Evolutionary conservation across 2,797 vertebrate species (phyloP).

Genomic region (Knipowitschia caucasica): DNA sequence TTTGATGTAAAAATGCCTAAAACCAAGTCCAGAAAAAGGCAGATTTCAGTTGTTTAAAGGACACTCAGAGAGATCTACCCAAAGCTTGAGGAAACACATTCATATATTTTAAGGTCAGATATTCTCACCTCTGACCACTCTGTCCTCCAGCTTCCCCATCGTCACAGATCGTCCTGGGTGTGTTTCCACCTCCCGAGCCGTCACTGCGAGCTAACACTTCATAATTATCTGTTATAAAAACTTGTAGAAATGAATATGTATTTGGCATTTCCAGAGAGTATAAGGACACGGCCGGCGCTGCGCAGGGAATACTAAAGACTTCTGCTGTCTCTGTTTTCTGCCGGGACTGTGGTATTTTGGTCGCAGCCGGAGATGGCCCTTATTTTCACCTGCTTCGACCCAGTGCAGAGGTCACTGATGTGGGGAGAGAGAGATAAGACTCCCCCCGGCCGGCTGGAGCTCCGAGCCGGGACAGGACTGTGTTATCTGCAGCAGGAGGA

Average conservation of each 20-base stretch:
- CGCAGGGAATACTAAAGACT: background rate
- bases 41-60: too few relatives aligned
- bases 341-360: background rate
- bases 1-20: too few relatives aligned
- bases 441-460: background rate
- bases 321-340: background rate
- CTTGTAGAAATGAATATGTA: slow-evolving; percentile 1
- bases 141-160: too few relatives aligned
- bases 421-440: background rate
- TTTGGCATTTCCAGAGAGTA: background rate
- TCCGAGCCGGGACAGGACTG: background rate
- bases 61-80: too few relatives aligned
- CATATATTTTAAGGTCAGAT: too few relatives aligned
- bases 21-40: too few relatives aligned
- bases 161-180: too few relatives aligned
- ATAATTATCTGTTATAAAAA: too few relatives aligned
- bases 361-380: background rate
- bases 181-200: too few relatives aligned
- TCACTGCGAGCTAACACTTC: too few relatives aligned
- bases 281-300: background rate
- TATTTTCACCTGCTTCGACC: slow-evolving; percentile 6
- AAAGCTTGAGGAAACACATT: too few relatives aligned
- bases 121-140: too few relatives aligned
- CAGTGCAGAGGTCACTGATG: slow-evolving; percentile 7
- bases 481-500: background rate